phyloP scores from a whole-genome alignment of 2,113 vertebrate species.

The Pan troglodytes region NHGRI_mPanTro3-v2.1_pri NC_072414.2:49217501-49218000 shows the following conservation, averaged over 20 bases:
- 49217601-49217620: neutral
- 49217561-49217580: neutral
- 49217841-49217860: too few relatives aligned
- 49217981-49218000: too few relatives aligned
- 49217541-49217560: neutral
- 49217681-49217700: neutral
- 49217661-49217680: conserved; percentile 17
- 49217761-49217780: neutral
- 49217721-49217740: neutral
- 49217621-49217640: conserved; percentile 16
- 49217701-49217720: neutral
- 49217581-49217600: conserved; percentile 45
- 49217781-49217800: neutral
- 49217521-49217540: neutral
- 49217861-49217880: too few relatives aligned
- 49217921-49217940: too few relatives aligned
- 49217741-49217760: neutral
- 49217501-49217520: neutral
- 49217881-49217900: too few relatives aligned
- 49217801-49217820: too few relatives aligned
- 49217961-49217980: too few relatives aligned
- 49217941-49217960: too few relatives aligned
- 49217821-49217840: too few relatives aligned
- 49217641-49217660: neutral
- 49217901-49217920: too few relatives aligned